Evolutionary conservation across 2,888 invertebrate genomes (phyloP).

Genomic region (Hyposoter didymator): DNA sequence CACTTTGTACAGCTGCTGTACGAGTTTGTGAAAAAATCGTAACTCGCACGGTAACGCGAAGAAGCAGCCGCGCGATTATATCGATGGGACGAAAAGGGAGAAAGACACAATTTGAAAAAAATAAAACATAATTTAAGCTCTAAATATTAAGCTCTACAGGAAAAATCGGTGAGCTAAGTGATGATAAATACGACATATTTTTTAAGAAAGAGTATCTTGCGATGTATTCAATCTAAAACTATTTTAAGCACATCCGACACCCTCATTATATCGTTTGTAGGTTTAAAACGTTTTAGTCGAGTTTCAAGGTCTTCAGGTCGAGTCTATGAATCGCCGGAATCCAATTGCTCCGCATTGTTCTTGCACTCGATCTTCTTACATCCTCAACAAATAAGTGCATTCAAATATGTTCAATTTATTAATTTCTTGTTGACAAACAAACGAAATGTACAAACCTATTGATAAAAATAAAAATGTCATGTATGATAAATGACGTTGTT

Average conservation of each 20-base stretch:
- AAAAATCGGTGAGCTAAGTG: constrained; percentile 56
- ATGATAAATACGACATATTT: constrained; percentile 71
- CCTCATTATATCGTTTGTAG: constrained; percentile 28
- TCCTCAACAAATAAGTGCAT: constrained; percentile 68
- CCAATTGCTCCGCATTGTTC: constrained; percentile 36
- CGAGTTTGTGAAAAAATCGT: neutral
- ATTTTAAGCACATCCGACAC: constrained; percentile 66
- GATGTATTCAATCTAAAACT: constrained; percentile 74
- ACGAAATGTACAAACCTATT: constrained; percentile 79
- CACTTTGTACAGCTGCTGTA: neutral
- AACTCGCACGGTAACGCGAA: neutral
- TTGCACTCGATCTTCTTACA: constrained; percentile 32
- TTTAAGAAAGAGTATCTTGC: constrained; percentile 71
- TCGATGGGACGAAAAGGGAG: neutral
- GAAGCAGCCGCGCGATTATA: neutral
- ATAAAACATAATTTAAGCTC: constrained; percentile 15
- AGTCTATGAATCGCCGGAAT: constrained; percentile 63
- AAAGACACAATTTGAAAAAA: neutral
- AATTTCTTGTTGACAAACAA: constrained; percentile 75
- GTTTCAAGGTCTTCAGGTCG: constrained; percentile 45
- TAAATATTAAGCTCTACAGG: constrained; percentile 8
- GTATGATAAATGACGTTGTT: constrained; percentile 51
- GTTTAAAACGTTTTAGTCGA: constrained; percentile 35
- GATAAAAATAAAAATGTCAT: constrained; percentile 75
- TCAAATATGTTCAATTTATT: constrained; percentile 72